Evolutionary conservation across 2,888 invertebrate species (phyloP), one percentile per base, ranked within the genome.

Genomic region (Achlya flavicornis): DNA sequence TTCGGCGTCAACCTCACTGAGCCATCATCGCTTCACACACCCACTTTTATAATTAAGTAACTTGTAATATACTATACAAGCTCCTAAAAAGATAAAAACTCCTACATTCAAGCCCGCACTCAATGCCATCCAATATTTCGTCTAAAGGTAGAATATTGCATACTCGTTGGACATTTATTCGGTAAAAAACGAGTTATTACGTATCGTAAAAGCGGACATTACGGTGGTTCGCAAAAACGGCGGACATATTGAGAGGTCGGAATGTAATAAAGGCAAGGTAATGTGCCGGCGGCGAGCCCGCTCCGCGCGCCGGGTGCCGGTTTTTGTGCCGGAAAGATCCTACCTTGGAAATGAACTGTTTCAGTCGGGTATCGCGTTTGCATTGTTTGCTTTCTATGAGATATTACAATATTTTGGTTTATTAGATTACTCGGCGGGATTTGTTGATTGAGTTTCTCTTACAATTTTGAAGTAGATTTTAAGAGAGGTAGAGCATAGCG

Each of bases 191-290:
- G 79, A 76, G 78, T 81, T 84, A 84, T 84, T 79, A 74, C 81
- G 59, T 48, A 41, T 64, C 65, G 70, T 63, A 71, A 71, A 53
- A 71, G 68, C 73, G 78, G 75, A 78, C 80, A 76, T 77, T 75
- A 79, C 79, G 74, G 74, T 72, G 67, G 71, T 67, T 67, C 71
- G 73, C 78, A 81, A 83, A 83, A 83, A 81, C 75, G 75, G 53
- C 7, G 53, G 74, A 67, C 76, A 78, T 79, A 79, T 75, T 73
- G 83, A 82, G 78, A 77, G 75, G 76, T 77, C 64, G 84, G 84
- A 84, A 85, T 85, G 83, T 83, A 84, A 85, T 85, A 85, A 83
- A 77, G 79, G 75, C 75, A 76, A 81, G 81, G 82, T 83, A 80
- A 79, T 80, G 73, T 75, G 74, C 77, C 75, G 70, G 65, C 67